Evolutionary conservation across 2,797 vertebrate species (phyloP), one percentile per base, ranked within the genome.

Genomic region (Ceyx erithaca): DNA sequence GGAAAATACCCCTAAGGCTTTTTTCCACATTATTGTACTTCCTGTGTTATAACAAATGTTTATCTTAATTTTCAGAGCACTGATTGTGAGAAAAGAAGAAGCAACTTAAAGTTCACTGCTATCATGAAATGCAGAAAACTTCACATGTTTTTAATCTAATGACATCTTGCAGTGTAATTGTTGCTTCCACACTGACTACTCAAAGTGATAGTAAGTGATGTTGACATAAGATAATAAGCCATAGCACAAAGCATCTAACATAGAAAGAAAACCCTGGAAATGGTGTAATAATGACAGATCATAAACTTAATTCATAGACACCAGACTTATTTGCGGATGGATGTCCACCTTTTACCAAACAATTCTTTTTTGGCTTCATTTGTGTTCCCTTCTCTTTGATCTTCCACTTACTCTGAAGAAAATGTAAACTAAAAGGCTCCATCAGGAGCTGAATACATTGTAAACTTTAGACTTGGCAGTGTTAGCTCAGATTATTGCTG

Each of bases 11-110:
- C 62, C 45, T 35, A 37, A 40, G 33, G 25, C 4, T 80, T 68
- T 88, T 15, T 17, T 5, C 15, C 52, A 67, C 14, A 66, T 69
- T 51, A 45, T 41, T 55, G 1, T 68, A 62, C 72, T 75, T 72
- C 48, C 19, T 93, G 63, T 78, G 64, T 68, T 80, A 54, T 13
- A 80, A 57, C 13, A 55, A 75, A 35, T 6, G 7, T 95, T 86
- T 41, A 67, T 80, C 70, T 80, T 68, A 61, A 59, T 80, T 84
- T 76, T 70, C 63, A 72, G 58, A 69, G 30, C 10, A 58, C 8
- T 3, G 6, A 57, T 18, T 48, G 6, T 72, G 25, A 77, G 3
- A 63, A 81, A 87, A 85, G 14, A 4, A 40, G 37, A 14, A 55
- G 3, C 10, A 52, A 26, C 19, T 75, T 30, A 13, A 11, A 14